These are phyloP conservation scores for Agrotis segetum DNA, from an alignment of 2,888 invertebrate species.

Conservation along the genomic window DNA sequence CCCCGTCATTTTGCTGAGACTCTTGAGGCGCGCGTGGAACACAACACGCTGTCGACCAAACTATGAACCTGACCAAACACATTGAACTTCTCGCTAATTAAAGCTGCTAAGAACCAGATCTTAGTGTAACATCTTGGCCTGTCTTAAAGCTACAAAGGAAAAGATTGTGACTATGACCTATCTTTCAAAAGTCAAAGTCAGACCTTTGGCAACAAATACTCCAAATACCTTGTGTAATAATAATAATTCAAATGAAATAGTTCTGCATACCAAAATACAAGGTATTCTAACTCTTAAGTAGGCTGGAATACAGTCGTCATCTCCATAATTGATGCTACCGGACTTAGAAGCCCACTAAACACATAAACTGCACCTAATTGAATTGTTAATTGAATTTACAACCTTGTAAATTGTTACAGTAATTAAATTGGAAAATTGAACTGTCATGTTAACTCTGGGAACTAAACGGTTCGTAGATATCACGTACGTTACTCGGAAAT, in stretches of 20 bases:
- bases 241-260: too few species aligned
- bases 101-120: not conserved
- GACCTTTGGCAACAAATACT: too few species aligned
- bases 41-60: too few species aligned
- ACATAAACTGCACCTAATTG: conserved; percentile 22
- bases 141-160: not conserved
- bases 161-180: not conserved
- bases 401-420: conserved; percentile 43
- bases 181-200: not conserved
- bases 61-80: not conserved
- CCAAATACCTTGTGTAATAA: too few species aligned
- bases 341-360: conserved; percentile 5
- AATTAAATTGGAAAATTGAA: conserved; percentile 49
- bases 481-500: conserved; percentile 18
- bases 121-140: not conserved
- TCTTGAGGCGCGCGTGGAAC: too few species aligned
- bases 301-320: not conserved
- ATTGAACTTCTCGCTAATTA: not conserved
- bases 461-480: conserved; percentile 13
- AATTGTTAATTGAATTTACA: conserved; percentile 37
- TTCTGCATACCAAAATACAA: too few species aligned
- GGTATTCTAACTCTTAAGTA: not conserved
- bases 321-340: conserved; percentile 34
- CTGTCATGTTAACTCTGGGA: conserved; percentile 39
- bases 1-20: too few species aligned